Evolutionary conservation across 2,797 vertebrate genomes (phyloP).

Genomic region (Sciaenops ocellatus): DNA sequence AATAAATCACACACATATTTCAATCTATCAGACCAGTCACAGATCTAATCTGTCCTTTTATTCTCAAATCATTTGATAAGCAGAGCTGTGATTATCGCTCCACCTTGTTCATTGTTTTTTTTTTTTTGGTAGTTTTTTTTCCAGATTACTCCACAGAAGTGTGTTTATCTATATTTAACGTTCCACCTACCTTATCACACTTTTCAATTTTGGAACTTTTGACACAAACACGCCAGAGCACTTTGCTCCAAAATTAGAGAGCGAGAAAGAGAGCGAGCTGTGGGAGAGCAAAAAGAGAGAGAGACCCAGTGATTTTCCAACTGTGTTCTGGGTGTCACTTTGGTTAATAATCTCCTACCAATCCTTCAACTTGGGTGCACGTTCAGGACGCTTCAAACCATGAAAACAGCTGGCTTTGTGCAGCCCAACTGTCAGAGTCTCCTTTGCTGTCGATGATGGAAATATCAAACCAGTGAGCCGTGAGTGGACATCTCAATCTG

Average conservation of each 20-base stretch:
- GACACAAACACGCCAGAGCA: slow-evolving; percentile 73
- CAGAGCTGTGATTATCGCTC: slow-evolving; percentile 25
- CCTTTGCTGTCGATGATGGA: slow-evolving; percentile 88
- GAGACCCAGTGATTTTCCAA: slow-evolving; percentile 72
- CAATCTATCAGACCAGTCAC: slow-evolving; percentile 22
- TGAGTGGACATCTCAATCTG: slow-evolving; percentile 88
- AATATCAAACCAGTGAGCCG: slow-evolving; percentile 88
- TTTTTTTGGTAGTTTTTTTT: background rate
- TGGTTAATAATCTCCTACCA: slow-evolving; percentile 88
- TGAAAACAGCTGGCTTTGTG: slow-evolving; percentile 89
- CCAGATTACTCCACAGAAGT: slow-evolving; percentile 67
- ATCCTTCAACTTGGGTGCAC: slow-evolving; percentile 86
- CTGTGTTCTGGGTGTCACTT: slow-evolving; percentile 85
- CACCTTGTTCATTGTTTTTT: slow-evolving; percentile 44
- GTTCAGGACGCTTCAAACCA: slow-evolving; percentile 85
- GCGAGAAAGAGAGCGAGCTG: slow-evolving; percentile 26
- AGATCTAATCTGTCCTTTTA: slow-evolving; percentile 50
- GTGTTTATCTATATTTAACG: slow-evolving; percentile 76
- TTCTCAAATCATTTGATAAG: slow-evolving; percentile 44
- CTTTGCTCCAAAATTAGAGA: slow-evolving; percentile 72
- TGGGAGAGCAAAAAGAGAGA: slow-evolving; percentile 24
- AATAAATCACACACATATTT: slow-evolving; percentile 43
- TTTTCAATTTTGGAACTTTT: slow-evolving; percentile 74
- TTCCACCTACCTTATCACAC: slow-evolving; percentile 70
- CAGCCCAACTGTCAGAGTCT: slow-evolving; percentile 88